Base-by-base conservation (phyloP, 2,113 vertebrate genomes). In the Sclerurus mexicanus region DNA sequence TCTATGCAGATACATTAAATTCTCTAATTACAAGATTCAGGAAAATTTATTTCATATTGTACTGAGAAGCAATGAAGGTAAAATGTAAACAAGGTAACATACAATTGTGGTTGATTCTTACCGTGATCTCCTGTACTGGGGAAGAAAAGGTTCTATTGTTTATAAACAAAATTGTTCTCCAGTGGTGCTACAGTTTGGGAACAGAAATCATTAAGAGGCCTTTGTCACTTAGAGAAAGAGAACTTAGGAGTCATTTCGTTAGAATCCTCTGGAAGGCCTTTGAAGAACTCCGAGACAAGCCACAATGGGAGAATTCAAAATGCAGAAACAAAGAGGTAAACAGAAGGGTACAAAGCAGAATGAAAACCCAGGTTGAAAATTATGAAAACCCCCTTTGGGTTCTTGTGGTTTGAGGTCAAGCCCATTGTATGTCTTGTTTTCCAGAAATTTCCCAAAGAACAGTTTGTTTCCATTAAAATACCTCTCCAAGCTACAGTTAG, bases 41-140 rank as follows among this genome's bases (percentile, higher is more conserved):
- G 33, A 55, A 33, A 52, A 30, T 30, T 31, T 50, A 63, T 42
- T 59, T 8, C 31, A 6, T 55, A 62, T 91, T 60, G 7, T 68
- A 7, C 22, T 56, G 47, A 71, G 33, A 55, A 68, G 20, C 11
- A 62, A 3, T 33, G 58, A 52, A 66, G 10, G 10, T 40, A 73
- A 71, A 39, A 22, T 47, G 18, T 23, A 42, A n/a, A n/a, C 7
- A 27, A 53, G 9, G 13, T 27, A 55, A 37, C 21, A 7, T 7
- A 31, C 2, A 17, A 6, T 67, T 85, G 31, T 71, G 35, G 7
- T 44, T 46, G 16, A n/a, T 66, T 42, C 56, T 59, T 49, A 44
- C 12, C 9, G 4, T 50, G 53, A 72, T 71, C 17, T n/a, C 39
- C 24, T 0, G 0, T 47, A 21, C 63, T 86, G 22, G 37, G n/a